A percentile compares a stretch with the other conserved stretches of the same genome.
These are phyloP conservation scores for Zeuzera pyrina DNA, from an alignment of 2,888 invertebrate genomes.

Conservation along the genomic window DNA sequence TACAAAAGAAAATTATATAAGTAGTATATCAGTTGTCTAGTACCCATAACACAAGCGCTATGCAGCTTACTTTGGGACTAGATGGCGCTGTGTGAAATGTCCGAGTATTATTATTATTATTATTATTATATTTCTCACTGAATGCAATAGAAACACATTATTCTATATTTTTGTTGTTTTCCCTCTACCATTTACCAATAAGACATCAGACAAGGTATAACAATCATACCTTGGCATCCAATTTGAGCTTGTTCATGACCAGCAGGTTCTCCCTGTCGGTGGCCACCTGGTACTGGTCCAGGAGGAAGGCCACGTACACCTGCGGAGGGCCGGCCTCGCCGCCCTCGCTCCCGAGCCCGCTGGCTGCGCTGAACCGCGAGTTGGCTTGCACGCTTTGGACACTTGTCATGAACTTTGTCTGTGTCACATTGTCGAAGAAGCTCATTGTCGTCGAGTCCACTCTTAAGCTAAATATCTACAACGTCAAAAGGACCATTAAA, in stretches of 20 bases:
- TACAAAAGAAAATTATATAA: too few species aligned
- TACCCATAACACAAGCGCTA: too few species aligned
- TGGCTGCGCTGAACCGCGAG: conserved; percentile 71
- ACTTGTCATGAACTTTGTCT: conserved; percentile 76
- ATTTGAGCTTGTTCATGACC: conserved; percentile 58
- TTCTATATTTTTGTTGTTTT: too few species aligned
- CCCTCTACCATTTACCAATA: too few species aligned
- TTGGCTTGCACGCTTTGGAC: conserved; percentile 52
- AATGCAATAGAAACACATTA: too few species aligned
- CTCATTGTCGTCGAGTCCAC: conserved; percentile 81
- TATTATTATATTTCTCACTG: too few species aligned
- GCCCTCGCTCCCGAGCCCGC: conserved; percentile 26
- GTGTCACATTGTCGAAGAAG: conserved; percentile 78
- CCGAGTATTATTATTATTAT: too few species aligned
- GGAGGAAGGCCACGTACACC: conserved; percentile 75
- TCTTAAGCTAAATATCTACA: conserved; percentile 81
- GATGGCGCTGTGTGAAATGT: too few species aligned
- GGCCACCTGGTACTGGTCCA: conserved; percentile 76
- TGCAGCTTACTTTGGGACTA: too few species aligned
- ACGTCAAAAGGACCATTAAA: conserved; percentile 24
- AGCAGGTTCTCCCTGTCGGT: conserved; percentile 70
- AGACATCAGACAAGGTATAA: too few species aligned
- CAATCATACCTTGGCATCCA: conserved; percentile 78
- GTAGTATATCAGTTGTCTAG: too few species aligned
- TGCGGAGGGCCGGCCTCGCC: conserved; percentile 58